Evolutionary conservation across 2,888 invertebrate genomes (phyloP).

Genomic region (Patella depressa): DNA sequence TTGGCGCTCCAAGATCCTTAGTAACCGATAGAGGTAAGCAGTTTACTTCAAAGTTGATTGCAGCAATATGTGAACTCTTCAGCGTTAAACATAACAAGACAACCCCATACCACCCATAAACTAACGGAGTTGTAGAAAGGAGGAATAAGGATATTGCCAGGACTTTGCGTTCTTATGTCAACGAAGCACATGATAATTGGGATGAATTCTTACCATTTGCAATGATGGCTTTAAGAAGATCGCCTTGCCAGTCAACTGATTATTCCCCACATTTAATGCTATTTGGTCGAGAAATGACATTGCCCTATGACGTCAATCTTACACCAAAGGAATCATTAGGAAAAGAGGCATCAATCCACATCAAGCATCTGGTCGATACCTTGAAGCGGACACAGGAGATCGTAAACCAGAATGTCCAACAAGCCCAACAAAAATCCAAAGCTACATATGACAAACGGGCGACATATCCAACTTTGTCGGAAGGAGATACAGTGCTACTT

Average conservation of each 20-base stretch:
- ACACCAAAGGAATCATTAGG: too few relatives aligned
- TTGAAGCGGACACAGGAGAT: too few relatives aligned
- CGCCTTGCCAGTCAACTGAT: constrained; percentile 31
- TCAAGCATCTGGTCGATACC: too few relatives aligned
- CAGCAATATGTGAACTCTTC: constrained; percentile 39
- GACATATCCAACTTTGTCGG: too few relatives aligned
- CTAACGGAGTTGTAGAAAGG: constrained; percentile 39
- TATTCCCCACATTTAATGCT: constrained; percentile 36
- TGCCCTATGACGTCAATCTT: constrained; percentile 34
- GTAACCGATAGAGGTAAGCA: constrained; percentile 40
- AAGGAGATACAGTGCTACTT: too few relatives aligned
- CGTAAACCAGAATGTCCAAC: too few relatives aligned
- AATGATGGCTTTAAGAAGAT: constrained; percentile 21
- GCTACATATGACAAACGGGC: too few relatives aligned
- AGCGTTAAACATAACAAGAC: constrained; percentile 34
- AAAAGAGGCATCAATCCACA: too few relatives aligned
- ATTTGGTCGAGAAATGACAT: constrained; percentile 39
- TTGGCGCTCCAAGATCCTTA: constrained; percentile 35
- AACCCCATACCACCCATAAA: constrained; percentile 39
- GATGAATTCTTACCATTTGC: constrained; percentile 10
- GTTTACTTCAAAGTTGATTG: constrained; percentile 37
- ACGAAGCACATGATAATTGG: constrained; percentile 20
- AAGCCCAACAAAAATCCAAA: too few relatives aligned
- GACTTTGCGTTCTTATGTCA: constrained; percentile 15
- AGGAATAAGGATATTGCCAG: constrained; percentile 29